These are phyloP conservation scores for Stratiolaelaps scimitus DNA, from an alignment of 1,140 invertebrate genomes.

Conservation along the genomic window DNA sequence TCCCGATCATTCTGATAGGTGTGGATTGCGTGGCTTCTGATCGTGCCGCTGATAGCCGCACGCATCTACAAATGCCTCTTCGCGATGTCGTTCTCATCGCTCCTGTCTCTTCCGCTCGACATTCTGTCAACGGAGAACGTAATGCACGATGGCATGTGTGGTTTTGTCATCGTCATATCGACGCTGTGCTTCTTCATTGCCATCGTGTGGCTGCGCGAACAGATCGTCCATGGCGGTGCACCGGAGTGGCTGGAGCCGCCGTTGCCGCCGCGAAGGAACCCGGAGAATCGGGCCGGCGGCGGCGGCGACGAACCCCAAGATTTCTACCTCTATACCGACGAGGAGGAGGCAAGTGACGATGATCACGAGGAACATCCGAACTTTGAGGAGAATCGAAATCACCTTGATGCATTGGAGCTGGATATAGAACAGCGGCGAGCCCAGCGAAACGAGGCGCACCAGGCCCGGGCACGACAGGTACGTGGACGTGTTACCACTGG, in stretches of 20 bases:
- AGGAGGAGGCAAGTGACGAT: conserved; percentile 41
- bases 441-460: too few relatives aligned
- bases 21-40: conserved; percentile 74
- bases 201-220: conserved; percentile 89
- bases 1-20: background rate
- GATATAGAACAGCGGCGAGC: background rate
- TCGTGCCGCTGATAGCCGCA: conserved; percentile 82
- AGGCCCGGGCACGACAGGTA: too few relatives aligned
- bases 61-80: conserved; percentile 84
- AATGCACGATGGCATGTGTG: conserved; percentile 82
- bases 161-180: conserved; percentile 89
- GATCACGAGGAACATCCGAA: conserved; percentile 34
- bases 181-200: conserved; percentile 93
- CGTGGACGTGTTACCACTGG: too few relatives aligned
- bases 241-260: conserved; percentile 77
- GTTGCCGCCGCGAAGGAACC: conserved; percentile 46
- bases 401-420: background rate
- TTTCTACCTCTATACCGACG: background rate
- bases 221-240: conserved; percentile 91
- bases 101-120: conserved; percentile 74
- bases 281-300: conserved; percentile 20
- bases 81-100: conserved; percentile 61
- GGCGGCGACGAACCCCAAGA: conserved; percentile 30
- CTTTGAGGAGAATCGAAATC: background rate
- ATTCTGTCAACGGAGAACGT: conserved; percentile 85